Conservation (phyloP, 2,888 invertebrate genomes). For the Noctua pronuba region DNA sequence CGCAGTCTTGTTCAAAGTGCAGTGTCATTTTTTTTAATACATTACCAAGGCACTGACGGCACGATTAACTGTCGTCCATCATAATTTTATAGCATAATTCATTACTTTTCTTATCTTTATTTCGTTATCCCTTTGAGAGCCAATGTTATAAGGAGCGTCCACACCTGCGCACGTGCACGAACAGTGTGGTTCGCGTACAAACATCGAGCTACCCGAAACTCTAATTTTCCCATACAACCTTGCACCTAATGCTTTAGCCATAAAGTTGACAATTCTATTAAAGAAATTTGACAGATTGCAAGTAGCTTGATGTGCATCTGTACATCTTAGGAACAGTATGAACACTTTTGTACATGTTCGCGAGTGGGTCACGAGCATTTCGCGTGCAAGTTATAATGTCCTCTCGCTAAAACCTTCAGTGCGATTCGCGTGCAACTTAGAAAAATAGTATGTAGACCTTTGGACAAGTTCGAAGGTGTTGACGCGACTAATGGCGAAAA, state of each 20-base stretch:
- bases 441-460: neutral
- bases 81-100: neutral
- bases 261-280: no score
- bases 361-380: no score
- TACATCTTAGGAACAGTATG: no score
- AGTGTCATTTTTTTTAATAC: neutral
- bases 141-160: neutral
- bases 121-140: neutral
- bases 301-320: no score
- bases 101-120: neutral
- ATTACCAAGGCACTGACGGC: neutral
- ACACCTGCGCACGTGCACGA: neutral
- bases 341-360: neutral
- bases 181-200: no score
- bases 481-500: neutral
- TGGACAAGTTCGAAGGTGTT: neutral
- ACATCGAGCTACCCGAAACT: no score
- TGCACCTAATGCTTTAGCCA: no score
- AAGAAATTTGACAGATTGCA: no score
- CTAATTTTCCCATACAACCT: no score
- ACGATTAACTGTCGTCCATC: neutral
- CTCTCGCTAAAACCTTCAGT: neutral
- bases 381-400: neutral
- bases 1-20: neutral
- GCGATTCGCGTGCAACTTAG: neutral